These are phyloP conservation scores for Eptatretus atami DNA, from an alignment of 2,797 vertebrate genomes.

Conservation along the genomic window DNA sequence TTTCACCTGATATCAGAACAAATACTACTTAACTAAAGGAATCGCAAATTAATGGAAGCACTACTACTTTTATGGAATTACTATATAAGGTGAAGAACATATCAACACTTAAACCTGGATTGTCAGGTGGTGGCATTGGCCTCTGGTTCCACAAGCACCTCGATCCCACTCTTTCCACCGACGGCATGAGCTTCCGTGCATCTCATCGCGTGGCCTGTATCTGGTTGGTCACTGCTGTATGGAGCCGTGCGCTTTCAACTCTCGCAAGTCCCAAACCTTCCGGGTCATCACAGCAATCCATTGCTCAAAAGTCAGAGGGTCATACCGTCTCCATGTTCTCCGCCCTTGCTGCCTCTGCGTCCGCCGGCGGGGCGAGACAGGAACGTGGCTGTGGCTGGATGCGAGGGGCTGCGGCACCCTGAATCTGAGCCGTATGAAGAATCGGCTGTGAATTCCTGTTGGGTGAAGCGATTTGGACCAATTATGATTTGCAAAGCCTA, in stretches of 20 bases:
- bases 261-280: not conserved
- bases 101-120: not conserved
- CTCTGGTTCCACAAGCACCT: not conserved
- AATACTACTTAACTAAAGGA: too few species aligned
- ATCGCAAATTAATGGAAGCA: too few species aligned
- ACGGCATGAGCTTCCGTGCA: not conserved
- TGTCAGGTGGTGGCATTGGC: constrained; percentile 4
- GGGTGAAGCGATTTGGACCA: too few species aligned
- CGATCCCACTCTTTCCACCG: not conserved
- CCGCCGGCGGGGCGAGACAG: constrained; percentile 4
- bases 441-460: not conserved
- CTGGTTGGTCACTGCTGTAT: constrained; percentile 3
- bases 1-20: too few species aligned
- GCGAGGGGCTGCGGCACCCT: constrained; percentile 2
- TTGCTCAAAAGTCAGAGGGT: not conserved
- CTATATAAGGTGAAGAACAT: too few species aligned
- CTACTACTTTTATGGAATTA: too few species aligned
- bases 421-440: constrained; percentile 4
- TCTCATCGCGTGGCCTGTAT: not conserved
- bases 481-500: too few species aligned
- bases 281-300: not conserved
- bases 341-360: not conserved
- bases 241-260: not conserved
- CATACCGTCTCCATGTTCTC: not conserved
- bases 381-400: constrained; percentile 2